Evolutionary conservation across 37 sponge, comb jelly and placozoan species (phyloP).

Genomic region (Agelas oroides): DNA sequence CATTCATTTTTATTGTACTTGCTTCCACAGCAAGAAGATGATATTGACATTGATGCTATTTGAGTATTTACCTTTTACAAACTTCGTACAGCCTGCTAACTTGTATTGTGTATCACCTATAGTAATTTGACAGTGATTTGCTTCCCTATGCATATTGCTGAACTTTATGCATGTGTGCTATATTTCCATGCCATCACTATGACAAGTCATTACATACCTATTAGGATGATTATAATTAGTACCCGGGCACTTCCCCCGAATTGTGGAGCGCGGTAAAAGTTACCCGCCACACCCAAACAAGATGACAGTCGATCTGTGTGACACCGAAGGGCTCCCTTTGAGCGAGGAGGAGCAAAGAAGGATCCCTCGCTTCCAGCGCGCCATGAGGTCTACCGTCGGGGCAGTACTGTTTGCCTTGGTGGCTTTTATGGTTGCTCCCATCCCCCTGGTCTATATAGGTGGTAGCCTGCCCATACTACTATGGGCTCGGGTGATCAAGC

Average conservation of each 20-base stretch:
- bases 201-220: too few relatives aligned
- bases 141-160: too few relatives aligned
- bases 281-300: too few relatives aligned
- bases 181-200: too few relatives aligned
- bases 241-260: too few relatives aligned
- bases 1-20: not conserved
- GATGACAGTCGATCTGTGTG: conserved; percentile 1
- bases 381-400: conserved; percentile 7
- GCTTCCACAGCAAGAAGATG: not conserved
- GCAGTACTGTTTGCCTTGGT: conserved; percentile 9
- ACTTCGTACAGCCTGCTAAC: not conserved
- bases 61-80: not conserved
- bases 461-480: not conserved
- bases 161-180: too few relatives aligned
- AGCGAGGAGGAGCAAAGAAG: conserved; percentile 2
- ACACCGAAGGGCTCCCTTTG: not conserved
- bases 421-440: not conserved
- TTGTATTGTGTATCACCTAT: conserved; percentile 37
- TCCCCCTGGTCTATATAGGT: not conserved
- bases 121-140: too few relatives aligned
- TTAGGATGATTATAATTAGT: too few relatives aligned
- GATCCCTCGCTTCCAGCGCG: conserved; percentile 19
- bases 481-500: not conserved
- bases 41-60: conserved; percentile 61
- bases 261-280: too few relatives aligned